phyloP scores from a whole-genome alignment of 2,113 vertebrate genomes.

The Myrmecophaga tridactyla region DNA sequence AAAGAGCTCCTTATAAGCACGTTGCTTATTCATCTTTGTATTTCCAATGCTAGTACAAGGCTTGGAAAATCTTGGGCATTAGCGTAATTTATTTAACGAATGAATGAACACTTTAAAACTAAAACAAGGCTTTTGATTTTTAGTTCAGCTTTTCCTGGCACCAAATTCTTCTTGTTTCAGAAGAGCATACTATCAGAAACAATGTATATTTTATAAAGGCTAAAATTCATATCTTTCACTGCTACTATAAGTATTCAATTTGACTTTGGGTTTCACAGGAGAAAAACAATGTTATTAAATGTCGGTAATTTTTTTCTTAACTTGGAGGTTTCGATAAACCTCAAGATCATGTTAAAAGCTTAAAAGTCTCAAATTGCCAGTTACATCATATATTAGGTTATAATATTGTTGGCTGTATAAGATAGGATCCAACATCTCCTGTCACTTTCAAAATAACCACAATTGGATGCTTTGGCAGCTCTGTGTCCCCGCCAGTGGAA shows the following conservation, averaged over 20 bases:
- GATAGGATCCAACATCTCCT: background rate
- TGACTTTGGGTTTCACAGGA: background rate
- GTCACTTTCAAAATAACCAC: conserved; percentile 45
- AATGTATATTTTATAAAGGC: background rate
- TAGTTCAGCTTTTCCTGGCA: background rate
- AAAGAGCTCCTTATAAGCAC: background rate
- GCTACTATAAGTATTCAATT: background rate
- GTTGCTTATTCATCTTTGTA: background rate
- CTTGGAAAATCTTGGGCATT: background rate
- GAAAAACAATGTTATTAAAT: conserved; percentile 3
- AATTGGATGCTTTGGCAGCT: background rate
- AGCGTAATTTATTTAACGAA: conserved; percentile 34
- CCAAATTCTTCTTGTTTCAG: background rate
- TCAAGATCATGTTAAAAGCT: background rate
- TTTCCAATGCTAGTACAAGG: background rate
- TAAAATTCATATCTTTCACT: background rate
- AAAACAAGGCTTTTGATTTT: conserved; percentile 14
- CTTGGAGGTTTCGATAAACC: background rate
- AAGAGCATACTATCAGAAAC: conserved; percentile 42
- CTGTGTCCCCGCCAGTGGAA: background rate
- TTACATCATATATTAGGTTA: background rate
- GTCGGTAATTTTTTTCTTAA: background rate
- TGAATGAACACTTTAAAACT: conserved; percentile 15
- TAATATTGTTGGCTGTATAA: background rate
- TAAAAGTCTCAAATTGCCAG: background rate